Conservation (phyloP, 2,113 vertebrate genomes). For the Siniperca chuatsi region DNA sequence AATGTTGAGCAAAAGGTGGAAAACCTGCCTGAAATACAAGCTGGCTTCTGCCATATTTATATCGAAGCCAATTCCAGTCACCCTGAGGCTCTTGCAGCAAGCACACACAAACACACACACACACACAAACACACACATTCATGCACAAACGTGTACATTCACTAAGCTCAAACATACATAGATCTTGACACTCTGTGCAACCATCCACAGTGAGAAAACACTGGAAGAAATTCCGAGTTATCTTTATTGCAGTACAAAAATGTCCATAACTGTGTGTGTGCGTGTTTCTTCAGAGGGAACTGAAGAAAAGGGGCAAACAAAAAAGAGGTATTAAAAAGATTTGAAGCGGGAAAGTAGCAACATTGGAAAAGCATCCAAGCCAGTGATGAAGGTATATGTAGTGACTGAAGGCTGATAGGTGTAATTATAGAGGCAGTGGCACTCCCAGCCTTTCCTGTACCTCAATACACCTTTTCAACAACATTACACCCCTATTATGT, state of each 20-base stretch:
- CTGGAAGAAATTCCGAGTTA: conserved; percentile 11
- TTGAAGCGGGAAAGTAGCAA: conserved; percentile 33
- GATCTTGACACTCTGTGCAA: conserved; percentile 1
- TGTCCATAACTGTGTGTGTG: conserved; percentile 12
- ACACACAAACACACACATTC: conserved; percentile 1
- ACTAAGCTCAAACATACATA: not conserved
- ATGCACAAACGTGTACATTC: conserved; percentile 17
- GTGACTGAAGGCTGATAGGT: conserved; percentile 59
- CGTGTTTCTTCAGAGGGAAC: conserved; percentile 13
- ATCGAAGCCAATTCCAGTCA: conserved; percentile 24
- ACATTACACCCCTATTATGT: conserved; percentile 69
- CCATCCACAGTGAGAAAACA: not conserved
- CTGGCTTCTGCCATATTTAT: conserved; percentile 15
- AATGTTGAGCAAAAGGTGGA: conserved; percentile 39
- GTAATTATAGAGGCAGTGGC: conserved; percentile 77
- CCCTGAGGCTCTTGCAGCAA: conserved; percentile 12
- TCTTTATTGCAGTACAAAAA: conserved; percentile 56
- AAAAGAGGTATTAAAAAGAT: conserved; percentile 46
- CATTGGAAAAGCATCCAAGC: conserved; percentile 53
- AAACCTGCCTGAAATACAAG: conserved; percentile 44
- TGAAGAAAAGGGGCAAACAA: conserved; percentile 14
- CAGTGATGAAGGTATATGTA: conserved; percentile 58
- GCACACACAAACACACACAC: conserved; percentile 9
- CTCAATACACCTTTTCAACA: conserved; percentile 70
- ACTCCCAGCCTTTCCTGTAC: conserved; percentile 74